Evolutionary conservation across 2,888 invertebrate species (phyloP).

Genomic region (Chelonus formosanus): DNA sequence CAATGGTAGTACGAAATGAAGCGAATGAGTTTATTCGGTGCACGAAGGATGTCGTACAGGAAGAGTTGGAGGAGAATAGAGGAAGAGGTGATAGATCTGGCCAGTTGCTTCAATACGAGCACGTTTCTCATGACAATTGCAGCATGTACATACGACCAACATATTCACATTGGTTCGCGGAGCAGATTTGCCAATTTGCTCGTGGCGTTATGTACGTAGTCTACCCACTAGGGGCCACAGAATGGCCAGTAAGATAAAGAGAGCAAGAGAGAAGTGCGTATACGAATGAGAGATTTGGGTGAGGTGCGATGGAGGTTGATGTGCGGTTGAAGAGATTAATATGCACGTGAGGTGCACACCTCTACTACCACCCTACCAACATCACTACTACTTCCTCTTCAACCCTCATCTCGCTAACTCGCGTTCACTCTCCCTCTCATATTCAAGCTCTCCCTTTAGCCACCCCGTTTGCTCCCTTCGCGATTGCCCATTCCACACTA

Average conservation of each 20-base stretch:
- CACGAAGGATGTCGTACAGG: constrained; percentile 14
- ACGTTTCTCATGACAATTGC: constrained; percentile 29
- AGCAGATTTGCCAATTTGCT: constrained; percentile 59
- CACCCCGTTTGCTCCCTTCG: constrained; percentile 29
- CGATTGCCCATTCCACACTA: constrained; percentile 32
- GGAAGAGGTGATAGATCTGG: background rate
- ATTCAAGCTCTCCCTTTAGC: constrained; percentile 19
- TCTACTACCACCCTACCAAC: background rate
- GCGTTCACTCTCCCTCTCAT: constrained; percentile 31
- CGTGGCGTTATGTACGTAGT: constrained; percentile 56
- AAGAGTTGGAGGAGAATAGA: constrained; percentile 4
- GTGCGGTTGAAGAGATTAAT: constrained; percentile 64
- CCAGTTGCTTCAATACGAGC: constrained; percentile 18
- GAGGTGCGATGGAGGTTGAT: constrained; percentile 54
- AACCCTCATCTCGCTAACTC: constrained; percentile 24
- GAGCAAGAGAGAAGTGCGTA: constrained; percentile 49
- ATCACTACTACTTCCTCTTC: constrained; percentile 29
- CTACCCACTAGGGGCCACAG: constrained; percentile 41
- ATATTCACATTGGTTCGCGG: constrained; percentile 12
- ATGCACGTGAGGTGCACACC: constrained; percentile 56
- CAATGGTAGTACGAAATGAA: background rate
- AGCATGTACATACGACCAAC: constrained; percentile 27
- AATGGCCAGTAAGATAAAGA: constrained; percentile 45
- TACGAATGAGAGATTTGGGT: constrained; percentile 46
- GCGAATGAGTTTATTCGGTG: constrained; percentile 11